Evolutionary conservation across 2,797 vertebrate species (phyloP), one percentile per base, ranked within the genome.

Genomic region (Serranus cabrilla): DNA sequence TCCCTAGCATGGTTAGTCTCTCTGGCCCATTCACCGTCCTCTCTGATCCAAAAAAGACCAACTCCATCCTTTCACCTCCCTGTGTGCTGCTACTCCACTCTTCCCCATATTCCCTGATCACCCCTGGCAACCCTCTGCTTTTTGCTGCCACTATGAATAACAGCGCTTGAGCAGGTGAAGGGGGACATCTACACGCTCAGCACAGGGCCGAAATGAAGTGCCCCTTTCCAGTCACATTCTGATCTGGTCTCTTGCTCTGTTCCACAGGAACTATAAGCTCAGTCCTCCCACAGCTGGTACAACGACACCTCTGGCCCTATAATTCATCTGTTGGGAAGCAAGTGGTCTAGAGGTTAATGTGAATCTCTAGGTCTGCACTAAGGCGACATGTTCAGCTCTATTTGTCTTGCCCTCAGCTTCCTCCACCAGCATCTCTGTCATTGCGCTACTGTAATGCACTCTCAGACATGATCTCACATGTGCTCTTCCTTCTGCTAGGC

Each of bases 251-350:
- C 73, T 69, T 76, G 62, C 70, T 71, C 74, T 55, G 45, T 73
- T 84, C 61, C 62, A 74, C 42, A 54, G 74, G 64, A 87, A 54
- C 61, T 76, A 65, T 66, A 81, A 80, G 84, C 68, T 81, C 82
- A 63, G 67, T 80, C 63, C 52, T 81, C 64, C 83, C 82, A 75
- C 79, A 75, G 79, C 82, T 84, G 80, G 77, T 78, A 75, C 66
- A 71, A 84, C 60, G 80, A 89, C 86, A 91, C 83, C 85, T 87
- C 85, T 91, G 85, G 85, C 89, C 80, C 77, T 75, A 66, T 88
- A 89, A 92, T 91, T 87, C 87, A 76, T 89, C 88, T 90, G 79
- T 85, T 91, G 88, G 89, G 90, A 90, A 88, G 82, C 74, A 71
- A 82, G 61, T 49, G 78, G 85, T 80, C 71, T 83, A 71, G 83